Evolutionary conservation across 2,797 vertebrate genomes (phyloP), one percentile per base, ranked within the genome.

Genomic region (Astyanax mexicanus): DNA sequence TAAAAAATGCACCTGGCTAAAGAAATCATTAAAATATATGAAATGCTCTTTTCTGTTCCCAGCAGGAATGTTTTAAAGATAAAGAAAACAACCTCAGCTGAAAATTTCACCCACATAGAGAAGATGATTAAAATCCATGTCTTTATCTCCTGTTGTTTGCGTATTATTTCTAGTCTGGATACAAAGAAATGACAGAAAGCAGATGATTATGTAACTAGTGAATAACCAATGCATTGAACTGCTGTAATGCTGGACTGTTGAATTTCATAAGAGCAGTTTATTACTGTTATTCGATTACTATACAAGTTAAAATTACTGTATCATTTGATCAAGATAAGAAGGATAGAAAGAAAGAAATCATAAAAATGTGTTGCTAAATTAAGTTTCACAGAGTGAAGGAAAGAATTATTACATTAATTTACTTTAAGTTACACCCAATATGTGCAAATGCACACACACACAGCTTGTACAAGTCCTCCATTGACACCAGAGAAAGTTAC

Each of bases 281-380:
- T 32, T 29, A 29, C 13, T 57, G 54, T 54, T 51, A 57, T 57
- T 27, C n/a, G 27, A 57, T 32, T 57, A 27, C 54, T 57, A 32
- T 57, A n/a, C n/a, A n/a, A n/a, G n/a, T n/a, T n/a, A n/a, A n/a
- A n/a, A n/a, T n/a, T n/a, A n/a, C n/a, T n/a, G n/a, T n/a, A n/a
- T n/a, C n/a, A n/a, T n/a, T 35, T 8, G 74, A 40, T 67, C 44
- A 19, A 37, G 19, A 23, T 54, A 78, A 80, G 62, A 21, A 32
- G 58, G 67, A 23, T n/a, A 32, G 29, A 32, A 5, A 32, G 29
- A 32, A 29, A 32, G 29, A 5, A 5, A 32, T 2, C 29, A 32
- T 2, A 2, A 5, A 5, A 32, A n/a, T n/a, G n/a, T n/a, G n/a
- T n/a, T n/a, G n/a, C n/a, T n/a, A n/a, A n/a, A n/a, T n/a, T n/a